Evolutionary conservation across 2,797 vertebrate species (phyloP).

Genomic region (Pteropus rufus): DNA sequence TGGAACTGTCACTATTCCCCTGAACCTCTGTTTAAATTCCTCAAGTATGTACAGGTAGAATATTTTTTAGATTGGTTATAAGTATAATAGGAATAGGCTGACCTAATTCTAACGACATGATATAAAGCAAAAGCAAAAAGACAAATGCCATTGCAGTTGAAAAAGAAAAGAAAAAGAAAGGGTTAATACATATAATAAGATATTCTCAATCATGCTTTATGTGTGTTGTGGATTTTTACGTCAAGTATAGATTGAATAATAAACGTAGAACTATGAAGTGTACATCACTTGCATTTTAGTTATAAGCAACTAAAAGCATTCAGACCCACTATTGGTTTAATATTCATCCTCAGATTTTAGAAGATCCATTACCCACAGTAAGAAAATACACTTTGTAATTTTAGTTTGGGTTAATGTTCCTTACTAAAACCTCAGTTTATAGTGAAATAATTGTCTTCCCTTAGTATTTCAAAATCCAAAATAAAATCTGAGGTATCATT

Average conservation of each 20-base stretch:
- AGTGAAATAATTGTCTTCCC: slow-evolving; percentile 58
- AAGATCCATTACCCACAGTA: neutral
- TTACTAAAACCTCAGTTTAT: slow-evolving; percentile 64
- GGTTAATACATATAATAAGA: neutral
- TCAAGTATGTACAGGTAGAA: neutral
- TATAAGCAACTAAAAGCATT: slow-evolving; percentile 19
- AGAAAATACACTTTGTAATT: neutral
- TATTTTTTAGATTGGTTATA: neutral
- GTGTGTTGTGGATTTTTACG: neutral
- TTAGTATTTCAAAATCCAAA: slow-evolving; percentile 38
- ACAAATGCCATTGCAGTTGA: neutral
- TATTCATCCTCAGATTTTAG: neutral
- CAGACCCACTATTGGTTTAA: neutral
- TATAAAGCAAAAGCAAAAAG: neutral
- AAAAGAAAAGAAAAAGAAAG: neutral
- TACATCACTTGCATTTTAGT: neutral
- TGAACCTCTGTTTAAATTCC: neutral
- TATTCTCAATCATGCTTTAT: neutral
- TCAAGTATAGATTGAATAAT: neutral
- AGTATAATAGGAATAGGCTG: neutral
- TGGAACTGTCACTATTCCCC: neutral
- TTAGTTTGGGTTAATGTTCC: neutral
- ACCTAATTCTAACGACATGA: neutral
- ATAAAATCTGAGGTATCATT: slow-evolving; percentile 53
- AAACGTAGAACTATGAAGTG: neutral